A percentile compares a stretch with the other conserved stretches of the same genome.
phyloP scores from a whole-genome alignment of 37 sponge, comb jelly and placozoan genomes.

The Axinella damicornis region DNA sequence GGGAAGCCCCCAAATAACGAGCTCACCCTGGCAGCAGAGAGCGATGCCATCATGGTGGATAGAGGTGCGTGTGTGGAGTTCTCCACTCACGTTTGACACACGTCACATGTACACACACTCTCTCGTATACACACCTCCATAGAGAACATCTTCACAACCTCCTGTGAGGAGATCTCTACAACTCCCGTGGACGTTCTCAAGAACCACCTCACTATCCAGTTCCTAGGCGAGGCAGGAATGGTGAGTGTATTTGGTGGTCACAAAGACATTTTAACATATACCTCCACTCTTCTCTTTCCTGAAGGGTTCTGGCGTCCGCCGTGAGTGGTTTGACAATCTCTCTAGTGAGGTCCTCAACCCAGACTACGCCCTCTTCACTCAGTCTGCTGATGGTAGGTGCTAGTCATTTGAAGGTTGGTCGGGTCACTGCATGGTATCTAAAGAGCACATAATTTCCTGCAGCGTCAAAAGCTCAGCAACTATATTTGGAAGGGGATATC shows the following conservation, averaged over 20 bases:
- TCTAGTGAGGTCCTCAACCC: slow-evolving; percentile 93
- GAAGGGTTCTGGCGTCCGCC: slow-evolving; percentile 80
- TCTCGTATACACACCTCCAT: no score
- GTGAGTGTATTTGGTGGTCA: slow-evolving; percentile 19
- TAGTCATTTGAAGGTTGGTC: no score
- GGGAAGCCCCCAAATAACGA: slow-evolving; percentile 55
- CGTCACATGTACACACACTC: no score
- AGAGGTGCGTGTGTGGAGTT: slow-evolving; percentile 59
- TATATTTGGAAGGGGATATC: not conserved
- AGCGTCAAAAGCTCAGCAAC: not conserved
- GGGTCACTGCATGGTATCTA: not conserved
- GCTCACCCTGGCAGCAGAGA: slow-evolving; percentile 33
- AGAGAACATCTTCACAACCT: slow-evolving; percentile 80
- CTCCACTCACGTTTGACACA: not conserved
- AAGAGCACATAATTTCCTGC: not conserved
- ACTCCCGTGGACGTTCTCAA: slow-evolving; percentile 49
- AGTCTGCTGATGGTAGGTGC: slow-evolving; percentile 88
- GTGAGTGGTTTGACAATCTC: slow-evolving; percentile 95
- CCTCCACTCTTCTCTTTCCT: slow-evolving; percentile 1
- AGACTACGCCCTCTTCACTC: slow-evolving; percentile 97
- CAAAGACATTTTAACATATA: not conserved
- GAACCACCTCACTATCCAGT: slow-evolving; percentile 63
- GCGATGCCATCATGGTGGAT: slow-evolving; percentile 66
- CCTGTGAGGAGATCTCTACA: slow-evolving; percentile 63
- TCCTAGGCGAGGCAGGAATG: slow-evolving; percentile 92